Percentiles rank a stretch among this genome's conserved stretches.
These are phyloP conservation scores for Microtus montanus DNA, from an alignment of 2,113 vertebrate genomes.

Conservation along the genomic window DNA sequence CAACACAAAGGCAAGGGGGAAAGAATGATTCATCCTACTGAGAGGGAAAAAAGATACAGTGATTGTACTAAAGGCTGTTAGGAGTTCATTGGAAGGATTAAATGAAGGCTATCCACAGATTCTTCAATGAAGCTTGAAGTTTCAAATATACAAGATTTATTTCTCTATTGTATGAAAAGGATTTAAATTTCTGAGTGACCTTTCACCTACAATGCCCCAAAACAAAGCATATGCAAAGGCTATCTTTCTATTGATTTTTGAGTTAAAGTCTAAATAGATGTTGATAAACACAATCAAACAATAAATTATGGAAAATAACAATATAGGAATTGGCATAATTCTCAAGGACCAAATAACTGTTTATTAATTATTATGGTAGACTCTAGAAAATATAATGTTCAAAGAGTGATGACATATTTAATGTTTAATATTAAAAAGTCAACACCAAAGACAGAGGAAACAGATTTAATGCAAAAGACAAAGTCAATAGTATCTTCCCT, in stretches of 20 bases:
- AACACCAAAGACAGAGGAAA: neutral
- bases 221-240: neutral
- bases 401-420: neutral
- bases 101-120: neutral
- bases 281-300: neutral
- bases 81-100: neutral
- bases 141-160: neutral
- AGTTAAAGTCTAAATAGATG: neutral
- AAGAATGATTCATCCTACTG: neutral
- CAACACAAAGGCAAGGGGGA: neutral
- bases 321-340: neutral
- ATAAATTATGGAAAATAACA: constrained; percentile 1
- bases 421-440: neutral
- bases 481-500: neutral
- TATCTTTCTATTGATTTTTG: neutral
- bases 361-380: neutral
- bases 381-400: neutral
- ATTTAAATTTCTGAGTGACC: neutral
- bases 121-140: neutral
- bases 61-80: neutral
- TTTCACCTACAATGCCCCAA: neutral
- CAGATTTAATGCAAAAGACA: neutral
- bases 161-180: neutral
- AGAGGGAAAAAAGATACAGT: neutral
- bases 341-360: neutral